phyloP scores from a whole-genome alignment of 2,113 vertebrate species.

The Ahaetulla prasina region DNA sequence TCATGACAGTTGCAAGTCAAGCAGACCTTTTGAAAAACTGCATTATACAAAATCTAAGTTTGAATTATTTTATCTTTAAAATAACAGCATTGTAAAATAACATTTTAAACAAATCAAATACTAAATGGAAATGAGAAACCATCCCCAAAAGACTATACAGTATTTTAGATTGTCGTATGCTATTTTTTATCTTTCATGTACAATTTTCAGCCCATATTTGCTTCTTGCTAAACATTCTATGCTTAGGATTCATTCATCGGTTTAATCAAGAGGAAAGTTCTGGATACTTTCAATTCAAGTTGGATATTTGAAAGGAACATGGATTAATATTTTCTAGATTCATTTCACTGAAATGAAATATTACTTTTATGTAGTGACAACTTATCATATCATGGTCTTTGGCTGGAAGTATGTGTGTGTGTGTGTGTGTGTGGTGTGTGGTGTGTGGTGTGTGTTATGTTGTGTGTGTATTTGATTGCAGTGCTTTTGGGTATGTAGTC shows the following conservation, averaged over 20 bases:
- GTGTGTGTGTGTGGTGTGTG: background rate
- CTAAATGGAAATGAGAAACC: background rate
- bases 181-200: background rate
- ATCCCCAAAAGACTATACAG: background rate
- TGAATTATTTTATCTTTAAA: background rate
- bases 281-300: background rate
- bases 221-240: background rate
- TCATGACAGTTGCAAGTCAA: background rate
- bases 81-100: background rate
- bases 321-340: background rate
- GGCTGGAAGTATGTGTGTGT: background rate
- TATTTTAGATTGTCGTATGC: background rate
- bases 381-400: background rate
- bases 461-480: background rate
- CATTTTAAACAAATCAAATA: background rate
- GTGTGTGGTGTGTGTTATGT: background rate
- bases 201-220: background rate
- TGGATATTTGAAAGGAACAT: background rate
- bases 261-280: background rate
- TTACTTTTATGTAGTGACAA: background rate
- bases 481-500: background rate
- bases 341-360: background rate
- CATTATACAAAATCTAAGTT: background rate
- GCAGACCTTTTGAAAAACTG: background rate
- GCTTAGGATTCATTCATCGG: background rate